Evolutionary conservation across 1,140 invertebrate genomes (phyloP), one percentile per base, ranked within the genome.

Genomic region (Drosophila ananassae): DNA sequence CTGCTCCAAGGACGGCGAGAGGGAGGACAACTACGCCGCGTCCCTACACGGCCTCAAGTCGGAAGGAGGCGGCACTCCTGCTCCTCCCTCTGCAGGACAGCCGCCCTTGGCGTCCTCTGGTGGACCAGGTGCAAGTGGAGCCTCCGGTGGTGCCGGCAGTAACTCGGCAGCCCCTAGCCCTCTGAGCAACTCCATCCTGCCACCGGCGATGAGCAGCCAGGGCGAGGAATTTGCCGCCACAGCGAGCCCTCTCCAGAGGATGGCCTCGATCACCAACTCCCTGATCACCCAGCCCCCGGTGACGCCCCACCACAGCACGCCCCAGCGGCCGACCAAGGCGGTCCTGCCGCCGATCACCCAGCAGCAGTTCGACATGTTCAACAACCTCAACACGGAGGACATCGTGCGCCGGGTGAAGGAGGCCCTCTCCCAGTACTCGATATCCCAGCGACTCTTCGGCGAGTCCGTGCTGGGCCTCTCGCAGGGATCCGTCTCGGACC

Each of bases 351-450:
- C 98, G 0, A 99, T 99, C 64, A 99, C 98, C 0, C 98, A 99
- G 91, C 98, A 99, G 89, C 98, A 99, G 91, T 99, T 99, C 92
- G 98, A 99, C 92, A 95, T 98, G 92, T 99, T 99, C 93, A 98
- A 98, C 90, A 98, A 98, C 92, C 94, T 99, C 47, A 99, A 99
- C 91, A 99, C 99, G 0, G 98, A 99, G 93, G 98, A 99, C 72
- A 98, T 99, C 73, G 99, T 99, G 24, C 96, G 98, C 78, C 97
- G 97, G 93, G 97, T 99, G 2, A 99, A 99, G 93, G 98, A 99
- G 92, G 97, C 98, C 73, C 93, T 99, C 44, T 98, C 97, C 79
- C 98, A 99, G 92, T 99, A 99, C 93, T 99, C 98, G 55, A 99
- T 99, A 83, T 99, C 98, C 67, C 99, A 99, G 93, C 94, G 99